Evolutionary conservation across 2,113 vertebrate genomes (phyloP).

Genomic region (Gnathonemus longibarbis): DNA sequence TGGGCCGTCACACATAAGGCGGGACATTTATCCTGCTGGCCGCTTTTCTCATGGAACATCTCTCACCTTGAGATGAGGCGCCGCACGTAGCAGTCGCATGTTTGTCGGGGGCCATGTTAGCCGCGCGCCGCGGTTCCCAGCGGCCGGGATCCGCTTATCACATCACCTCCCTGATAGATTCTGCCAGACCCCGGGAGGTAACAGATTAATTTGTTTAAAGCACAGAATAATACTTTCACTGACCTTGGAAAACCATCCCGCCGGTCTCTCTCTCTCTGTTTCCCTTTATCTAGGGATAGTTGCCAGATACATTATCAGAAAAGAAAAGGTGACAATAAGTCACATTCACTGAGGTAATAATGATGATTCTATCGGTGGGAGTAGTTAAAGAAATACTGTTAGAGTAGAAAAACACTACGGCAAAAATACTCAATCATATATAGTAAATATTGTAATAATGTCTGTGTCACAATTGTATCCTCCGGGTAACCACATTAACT

Average conservation of each 20-base stretch:
- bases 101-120: slow-evolving; percentile 42
- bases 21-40: not conserved
- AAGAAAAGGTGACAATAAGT: slow-evolving; percentile 9
- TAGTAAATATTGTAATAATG: not conserved
- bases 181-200: slow-evolving; percentile 47
- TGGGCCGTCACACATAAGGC: not conserved
- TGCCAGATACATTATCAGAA: slow-evolving; percentile 7
- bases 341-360: slow-evolving; percentile 9
- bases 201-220: slow-evolving; percentile 60
- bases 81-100: slow-evolving; percentile 33
- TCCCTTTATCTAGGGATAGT: not conserved
- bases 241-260: slow-evolving; percentile 44
- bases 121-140: slow-evolving; percentile 29
- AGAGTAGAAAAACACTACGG: too few species aligned
- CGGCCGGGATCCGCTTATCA: slow-evolving; percentile 45
- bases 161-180: slow-evolving; percentile 53
- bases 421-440: not conserved
- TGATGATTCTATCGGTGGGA: not conserved
- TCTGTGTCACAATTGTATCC: not conserved
- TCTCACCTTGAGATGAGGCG: slow-evolving; percentile 19
- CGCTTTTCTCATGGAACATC: not conserved
- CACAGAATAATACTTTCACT: slow-evolving; percentile 42
- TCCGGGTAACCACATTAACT: not conserved
- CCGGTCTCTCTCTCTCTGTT: not conserved
- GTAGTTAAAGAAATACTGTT: not conserved